Evolutionary conservation across 2,888 invertebrate genomes (phyloP).

Genomic region (Melieria crassipennis): DNA sequence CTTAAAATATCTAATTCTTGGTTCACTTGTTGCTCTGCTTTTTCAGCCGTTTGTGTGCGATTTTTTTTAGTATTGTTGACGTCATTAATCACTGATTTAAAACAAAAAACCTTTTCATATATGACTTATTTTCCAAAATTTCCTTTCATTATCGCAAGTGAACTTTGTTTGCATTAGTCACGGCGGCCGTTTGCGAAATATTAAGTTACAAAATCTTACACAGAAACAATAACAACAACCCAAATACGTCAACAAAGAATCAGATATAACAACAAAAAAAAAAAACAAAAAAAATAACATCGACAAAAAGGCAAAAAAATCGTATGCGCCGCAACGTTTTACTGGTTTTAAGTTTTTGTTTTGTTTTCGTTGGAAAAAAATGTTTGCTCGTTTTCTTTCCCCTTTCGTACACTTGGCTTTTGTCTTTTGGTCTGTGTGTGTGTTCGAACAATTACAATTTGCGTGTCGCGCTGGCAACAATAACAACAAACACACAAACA

Average conservation of each 20-base stretch:
- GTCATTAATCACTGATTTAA: no score
- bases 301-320: not conserved
- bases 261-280: not conserved
- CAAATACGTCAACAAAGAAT: not conserved
- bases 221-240: conserved; percentile 19
- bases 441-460: conserved; percentile 37
- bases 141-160: no score
- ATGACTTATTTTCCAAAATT: no score
- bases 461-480: conserved; percentile 32
- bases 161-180: conserved; percentile 23
- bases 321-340: not conserved
- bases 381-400: not conserved
- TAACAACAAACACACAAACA: conserved; percentile 16
- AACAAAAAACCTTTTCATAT: no score
- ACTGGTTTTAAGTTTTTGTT: not conserved
- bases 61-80: no score
- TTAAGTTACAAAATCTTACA: conserved; percentile 33
- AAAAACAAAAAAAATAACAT: no score
- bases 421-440: not conserved
- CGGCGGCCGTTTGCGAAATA: conserved; percentile 26
- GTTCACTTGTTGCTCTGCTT: no score
- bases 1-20: no score
- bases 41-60: no score
- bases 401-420: not conserved
- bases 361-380: not conserved